These are phyloP conservation scores for Saxidomus purpurata DNA, from an alignment of 1,140 invertebrate genomes.

Conservation along the genomic window DNA sequence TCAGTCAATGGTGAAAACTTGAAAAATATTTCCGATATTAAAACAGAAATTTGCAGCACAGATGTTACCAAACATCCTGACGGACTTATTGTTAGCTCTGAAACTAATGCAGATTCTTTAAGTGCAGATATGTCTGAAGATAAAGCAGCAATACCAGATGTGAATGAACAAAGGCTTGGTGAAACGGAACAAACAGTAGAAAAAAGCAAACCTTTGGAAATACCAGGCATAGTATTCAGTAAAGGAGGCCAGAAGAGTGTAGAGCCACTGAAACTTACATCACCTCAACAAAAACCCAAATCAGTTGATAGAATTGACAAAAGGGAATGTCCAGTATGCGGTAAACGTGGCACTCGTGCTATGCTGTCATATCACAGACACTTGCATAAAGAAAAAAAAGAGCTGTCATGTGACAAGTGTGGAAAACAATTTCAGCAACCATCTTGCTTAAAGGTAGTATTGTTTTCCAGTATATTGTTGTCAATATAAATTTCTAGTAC, in stretches of 20 bases:
- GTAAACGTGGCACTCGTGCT: not conserved
- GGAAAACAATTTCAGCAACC: conserved; percentile 21
- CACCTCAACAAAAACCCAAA: not conserved
- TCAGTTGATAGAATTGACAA: not conserved
- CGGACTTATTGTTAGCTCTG: too few relatives aligned
- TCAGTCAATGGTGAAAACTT: not conserved
- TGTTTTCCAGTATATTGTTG: too few relatives aligned
- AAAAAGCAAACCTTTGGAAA: not conserved
- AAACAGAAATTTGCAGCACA: too few relatives aligned
- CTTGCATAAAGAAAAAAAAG: conserved; percentile 5
- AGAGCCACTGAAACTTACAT: too few relatives aligned
- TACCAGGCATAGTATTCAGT: not conserved
- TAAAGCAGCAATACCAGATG: not conserved
- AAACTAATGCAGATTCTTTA: not conserved
- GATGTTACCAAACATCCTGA: too few relatives aligned
- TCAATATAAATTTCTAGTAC: too few relatives aligned
- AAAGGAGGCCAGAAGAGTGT: not conserved
- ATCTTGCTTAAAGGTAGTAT: not conserved
- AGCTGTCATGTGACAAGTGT: conserved; percentile 31
- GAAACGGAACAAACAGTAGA: not conserved
- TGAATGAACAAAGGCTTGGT: not conserved
- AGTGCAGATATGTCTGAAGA: not conserved
- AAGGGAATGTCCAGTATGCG: not conserved
- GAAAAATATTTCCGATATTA: not conserved
- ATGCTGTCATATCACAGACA: conserved; percentile 14